These are phyloP conservation scores for Nycteola revayana DNA, from an alignment of 2,888 invertebrate genomes.

Conservation along the genomic window DNA sequence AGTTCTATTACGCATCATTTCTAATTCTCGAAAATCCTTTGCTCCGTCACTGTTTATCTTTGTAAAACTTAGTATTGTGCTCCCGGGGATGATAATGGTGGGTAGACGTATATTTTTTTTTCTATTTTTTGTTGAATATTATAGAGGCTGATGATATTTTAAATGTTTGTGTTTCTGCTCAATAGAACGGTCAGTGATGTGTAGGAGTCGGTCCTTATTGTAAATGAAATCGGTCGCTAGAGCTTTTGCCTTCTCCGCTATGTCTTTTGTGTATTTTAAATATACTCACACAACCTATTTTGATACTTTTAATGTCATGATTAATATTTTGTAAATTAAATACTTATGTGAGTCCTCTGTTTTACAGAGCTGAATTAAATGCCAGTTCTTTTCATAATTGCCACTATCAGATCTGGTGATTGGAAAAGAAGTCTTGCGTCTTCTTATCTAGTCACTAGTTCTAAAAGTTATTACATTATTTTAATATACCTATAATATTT, in stretches of 20 bases:
- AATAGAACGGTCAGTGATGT: slow-evolving; percentile 70
- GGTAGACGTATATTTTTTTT: slow-evolving; percentile 48
- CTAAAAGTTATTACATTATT: too few relatives aligned
- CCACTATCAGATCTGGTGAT: too few relatives aligned
- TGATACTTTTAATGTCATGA: too few relatives aligned
- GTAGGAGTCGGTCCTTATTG: slow-evolving; percentile 61
- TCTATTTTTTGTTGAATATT: slow-evolving; percentile 38
- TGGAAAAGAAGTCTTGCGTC: too few relatives aligned
- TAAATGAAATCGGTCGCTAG: slow-evolving; percentile 54
- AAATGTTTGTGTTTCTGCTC: slow-evolving; percentile 79
- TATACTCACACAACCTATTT: too few relatives aligned
- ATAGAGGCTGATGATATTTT: slow-evolving; percentile 71
- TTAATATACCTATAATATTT: too few relatives aligned
- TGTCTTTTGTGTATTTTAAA: slow-evolving; percentile 44
- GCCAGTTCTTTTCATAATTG: too few relatives aligned
- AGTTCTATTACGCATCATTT: slow-evolving; percentile 48
- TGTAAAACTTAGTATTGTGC: slow-evolving; percentile 63
- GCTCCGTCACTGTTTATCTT: slow-evolving; percentile 62
- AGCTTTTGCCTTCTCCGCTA: slow-evolving; percentile 53
- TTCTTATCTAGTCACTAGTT: too few relatives aligned
- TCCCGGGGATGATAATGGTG: slow-evolving; percentile 61
- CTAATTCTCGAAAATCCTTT: slow-evolving; percentile 43
- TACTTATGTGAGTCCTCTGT: too few relatives aligned
- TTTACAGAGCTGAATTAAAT: too few relatives aligned
- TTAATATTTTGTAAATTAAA: too few relatives aligned